Evolutionary conservation across 2,797 vertebrate genomes (phyloP).

Genomic region (Anas flavirostris): DNA sequence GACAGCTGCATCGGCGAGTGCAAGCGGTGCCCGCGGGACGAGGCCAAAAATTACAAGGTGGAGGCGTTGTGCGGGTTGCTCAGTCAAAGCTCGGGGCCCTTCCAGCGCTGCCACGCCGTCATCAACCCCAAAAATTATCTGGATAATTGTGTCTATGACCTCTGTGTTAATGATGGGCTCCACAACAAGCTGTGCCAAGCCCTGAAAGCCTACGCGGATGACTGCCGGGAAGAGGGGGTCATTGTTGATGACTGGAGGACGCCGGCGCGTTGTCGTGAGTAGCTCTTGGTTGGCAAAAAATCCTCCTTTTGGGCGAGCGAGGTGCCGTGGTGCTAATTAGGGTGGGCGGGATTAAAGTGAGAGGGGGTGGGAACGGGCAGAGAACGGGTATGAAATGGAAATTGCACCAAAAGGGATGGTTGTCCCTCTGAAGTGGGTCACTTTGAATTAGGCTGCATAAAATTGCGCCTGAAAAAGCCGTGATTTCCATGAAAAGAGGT

Average conservation of each 20-base stretch:
- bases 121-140: conserved; percentile 78
- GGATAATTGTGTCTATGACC: conserved; percentile 82
- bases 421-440: rapidly evolving
- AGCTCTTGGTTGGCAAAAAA: background rate
- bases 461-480: background rate
- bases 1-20: conserved; percentile 76
- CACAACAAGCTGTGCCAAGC: conserved; percentile 78
- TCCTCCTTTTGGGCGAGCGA: rapidly evolving
- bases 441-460: background rate
- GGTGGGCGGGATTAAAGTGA: background rate
- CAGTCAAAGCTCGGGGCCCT: conserved; percentile 56
- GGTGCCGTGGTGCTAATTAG: rapidly evolving
- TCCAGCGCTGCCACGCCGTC: conserved; percentile 74
- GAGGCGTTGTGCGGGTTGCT: conserved; percentile 80
- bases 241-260: conserved; percentile 80
- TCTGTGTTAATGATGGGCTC: conserved; percentile 79
- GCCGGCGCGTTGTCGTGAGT: conserved; percentile 83
- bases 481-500: rapidly evolving
- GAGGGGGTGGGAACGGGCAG: rapidly evolving
- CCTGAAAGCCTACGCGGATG: conserved; percentile 76
- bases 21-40: conserved; percentile 52
- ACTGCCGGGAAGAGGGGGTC: conserved; percentile 79
- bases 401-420: rapidly evolving
- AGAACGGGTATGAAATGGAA: background rate
- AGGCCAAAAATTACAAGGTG: conserved; percentile 53